Evolutionary conservation across 1,140 invertebrate genomes (phyloP), one percentile per base, ranked within the genome.

Genomic region (Dreissena polymorpha): DNA sequence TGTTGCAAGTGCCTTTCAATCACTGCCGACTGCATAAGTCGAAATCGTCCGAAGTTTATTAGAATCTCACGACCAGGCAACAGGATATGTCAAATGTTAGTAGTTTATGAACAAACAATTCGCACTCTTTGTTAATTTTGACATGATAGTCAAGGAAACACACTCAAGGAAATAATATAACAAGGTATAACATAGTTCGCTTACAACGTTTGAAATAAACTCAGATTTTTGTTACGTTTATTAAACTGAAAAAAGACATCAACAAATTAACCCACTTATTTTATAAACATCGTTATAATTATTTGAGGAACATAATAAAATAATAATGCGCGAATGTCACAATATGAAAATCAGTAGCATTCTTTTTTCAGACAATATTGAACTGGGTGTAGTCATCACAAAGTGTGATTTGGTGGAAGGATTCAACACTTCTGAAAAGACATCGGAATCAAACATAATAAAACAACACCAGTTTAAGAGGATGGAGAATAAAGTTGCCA

Each of bases 301-400:
- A n/a, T n/a, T n/a, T n/a, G n/a, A n/a, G n/a, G n/a, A n/a, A n/a
- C n/a, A n/a, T n/a, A n/a, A n/a, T n/a, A n/a, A n/a, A n/a, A n/a
- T n/a, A n/a, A n/a, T n/a, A n/a, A n/a, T n/a, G n/a, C n/a, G n/a
- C n/a, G n/a, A n/a, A n/a, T n/a, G n/a, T n/a, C n/a, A n/a, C n/a
- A n/a, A n/a, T n/a, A n/a, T n/a, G n/a, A n/a, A n/a, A n/a, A n/a
- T n/a, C n/a, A n/a, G n/a, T n/a, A n/a, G n/a, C n/a, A n/a, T n/a
- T n/a, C n/a, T n/a, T n/a, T n/a, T n/a, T 78, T 18, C 51, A 78
- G 75, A 68, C 50, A 67, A 63, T 27, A 39, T n/a, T 0, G 75
- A 78, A 16, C 49, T 78, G n/a, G 67, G 25, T 27, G 75, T 78
- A 12, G 75, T 78, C 1, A 78, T 78, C 13, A 78, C 75, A 23